These are phyloP conservation scores for Steinernema khuongi DNA, from an alignment of 1,140 invertebrate genomes.

Conservation along the genomic window DNA sequence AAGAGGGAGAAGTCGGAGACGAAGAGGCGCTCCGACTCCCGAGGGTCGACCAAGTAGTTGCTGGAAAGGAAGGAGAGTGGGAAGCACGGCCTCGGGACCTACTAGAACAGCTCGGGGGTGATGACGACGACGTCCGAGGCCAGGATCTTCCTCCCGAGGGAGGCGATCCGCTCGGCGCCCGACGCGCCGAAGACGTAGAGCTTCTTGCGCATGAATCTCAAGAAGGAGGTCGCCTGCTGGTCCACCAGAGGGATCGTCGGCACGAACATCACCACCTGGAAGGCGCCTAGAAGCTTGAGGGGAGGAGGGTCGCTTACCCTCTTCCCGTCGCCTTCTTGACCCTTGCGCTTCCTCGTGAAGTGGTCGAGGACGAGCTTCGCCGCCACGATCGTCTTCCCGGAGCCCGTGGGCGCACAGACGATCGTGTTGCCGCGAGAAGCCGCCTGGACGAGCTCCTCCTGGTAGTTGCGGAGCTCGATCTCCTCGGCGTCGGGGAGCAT, in stretches of 20 bases:
- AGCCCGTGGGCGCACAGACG: neutral
- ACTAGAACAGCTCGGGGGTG: neutral
- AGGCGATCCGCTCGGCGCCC: neutral
- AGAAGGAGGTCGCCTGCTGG: neutral
- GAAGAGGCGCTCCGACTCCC: neutral
- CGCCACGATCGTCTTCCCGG: neutral
- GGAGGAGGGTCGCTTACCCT: no score
- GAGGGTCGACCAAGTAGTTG: neutral
- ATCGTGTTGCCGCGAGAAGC: neutral
- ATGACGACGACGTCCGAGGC: neutral
- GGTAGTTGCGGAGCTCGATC: neutral
- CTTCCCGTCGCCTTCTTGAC: neutral
- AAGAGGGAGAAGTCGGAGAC: neutral
- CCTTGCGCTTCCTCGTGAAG: neutral
- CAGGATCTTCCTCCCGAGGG: neutral
- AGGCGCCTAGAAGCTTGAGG: neutral
- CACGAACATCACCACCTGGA: neutral
- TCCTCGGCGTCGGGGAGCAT: neutral
- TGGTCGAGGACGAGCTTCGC: neutral
- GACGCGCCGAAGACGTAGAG: neutral
- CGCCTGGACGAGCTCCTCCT: neutral
- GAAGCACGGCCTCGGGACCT: neutral
- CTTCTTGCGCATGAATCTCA: neutral
- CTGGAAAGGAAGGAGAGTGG: neutral
- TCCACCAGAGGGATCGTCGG: conserved; percentile 2